phyloP scores from a whole-genome alignment of 2,113 vertebrate genomes.

The Apaloderma vittatum region DNA sequence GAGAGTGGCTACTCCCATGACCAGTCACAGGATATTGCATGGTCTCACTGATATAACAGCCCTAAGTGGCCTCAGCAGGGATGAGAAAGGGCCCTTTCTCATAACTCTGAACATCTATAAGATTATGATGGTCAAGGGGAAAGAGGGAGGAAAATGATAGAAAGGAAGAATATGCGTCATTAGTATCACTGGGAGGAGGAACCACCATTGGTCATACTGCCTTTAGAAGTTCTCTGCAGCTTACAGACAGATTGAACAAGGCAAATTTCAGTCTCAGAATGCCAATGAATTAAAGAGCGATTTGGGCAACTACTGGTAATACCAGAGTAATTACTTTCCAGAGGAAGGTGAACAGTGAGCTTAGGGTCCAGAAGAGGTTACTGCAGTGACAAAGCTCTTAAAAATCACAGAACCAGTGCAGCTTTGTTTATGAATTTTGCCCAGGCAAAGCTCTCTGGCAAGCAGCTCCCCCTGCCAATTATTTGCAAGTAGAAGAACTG shows the following conservation, averaged over 20 bases:
- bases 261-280: not conserved
- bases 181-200: not conserved
- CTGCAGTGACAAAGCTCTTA: not conserved
- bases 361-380: not conserved
- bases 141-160: not conserved
- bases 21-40: fast-evolving
- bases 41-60: not conserved
- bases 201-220: not conserved
- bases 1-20: not conserved
- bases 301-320: not conserved
- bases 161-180: not conserved
- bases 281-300: not conserved
- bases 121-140: not conserved
- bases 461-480: not conserved
- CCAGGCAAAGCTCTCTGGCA: not conserved
- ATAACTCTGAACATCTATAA: not conserved
- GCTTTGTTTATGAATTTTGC: not conserved
- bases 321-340: not conserved
- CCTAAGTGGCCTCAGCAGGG: not conserved
- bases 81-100: not conserved
- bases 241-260: not conserved
- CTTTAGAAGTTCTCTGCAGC: not conserved
- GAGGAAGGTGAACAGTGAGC: not conserved
- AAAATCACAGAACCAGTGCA: not conserved
- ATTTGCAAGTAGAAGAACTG: not conserved